Evolutionary conservation across 2,888 invertebrate species (phyloP).

Genomic region (Lasioglossum marginatum): DNA sequence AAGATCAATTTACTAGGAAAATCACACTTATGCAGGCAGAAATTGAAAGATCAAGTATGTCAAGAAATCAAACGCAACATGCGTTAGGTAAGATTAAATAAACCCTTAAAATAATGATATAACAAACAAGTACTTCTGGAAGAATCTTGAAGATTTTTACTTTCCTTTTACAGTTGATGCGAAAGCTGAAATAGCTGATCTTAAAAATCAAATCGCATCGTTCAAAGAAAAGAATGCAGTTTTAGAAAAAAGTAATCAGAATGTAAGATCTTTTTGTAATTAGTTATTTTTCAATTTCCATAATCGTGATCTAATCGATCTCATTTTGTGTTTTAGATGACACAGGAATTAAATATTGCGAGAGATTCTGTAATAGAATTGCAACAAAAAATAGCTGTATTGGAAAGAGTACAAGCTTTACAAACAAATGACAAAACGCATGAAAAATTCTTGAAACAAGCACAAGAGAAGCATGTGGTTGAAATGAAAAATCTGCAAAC

Average conservation of each 20-base stretch:
- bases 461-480: constrained; percentile 85
- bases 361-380: constrained; percentile 77
- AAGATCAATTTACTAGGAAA: constrained; percentile 86
- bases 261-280: constrained; percentile 68
- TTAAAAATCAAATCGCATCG: constrained; percentile 76
- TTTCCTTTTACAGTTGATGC: constrained; percentile 75
- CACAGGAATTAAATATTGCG: constrained; percentile 77
- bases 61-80: constrained; percentile 88
- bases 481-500: constrained; percentile 85
- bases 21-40: constrained; percentile 87
- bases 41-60: constrained; percentile 86
- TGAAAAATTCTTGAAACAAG: constrained; percentile 84
- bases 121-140: not conserved
- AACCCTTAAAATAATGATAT: not conserved
- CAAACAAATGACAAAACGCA: constrained; percentile 78
- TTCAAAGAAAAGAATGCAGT: constrained; percentile 77
- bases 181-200: constrained; percentile 77
- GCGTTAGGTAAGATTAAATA: constrained; percentile 85
- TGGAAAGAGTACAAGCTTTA: constrained; percentile 78
- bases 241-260: constrained; percentile 78
- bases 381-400: constrained; percentile 78
- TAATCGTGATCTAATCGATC: constrained; percentile 10
- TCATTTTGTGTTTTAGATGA: constrained; percentile 68
- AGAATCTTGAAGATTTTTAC: not conserved
- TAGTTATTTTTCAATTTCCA: not conserved